A percentile compares a stretch with the other conserved stretches of the same genome.
Evolutionary conservation across 2,888 invertebrate genomes (phyloP).

Genomic region (Tetranychus truncatus): DNA sequence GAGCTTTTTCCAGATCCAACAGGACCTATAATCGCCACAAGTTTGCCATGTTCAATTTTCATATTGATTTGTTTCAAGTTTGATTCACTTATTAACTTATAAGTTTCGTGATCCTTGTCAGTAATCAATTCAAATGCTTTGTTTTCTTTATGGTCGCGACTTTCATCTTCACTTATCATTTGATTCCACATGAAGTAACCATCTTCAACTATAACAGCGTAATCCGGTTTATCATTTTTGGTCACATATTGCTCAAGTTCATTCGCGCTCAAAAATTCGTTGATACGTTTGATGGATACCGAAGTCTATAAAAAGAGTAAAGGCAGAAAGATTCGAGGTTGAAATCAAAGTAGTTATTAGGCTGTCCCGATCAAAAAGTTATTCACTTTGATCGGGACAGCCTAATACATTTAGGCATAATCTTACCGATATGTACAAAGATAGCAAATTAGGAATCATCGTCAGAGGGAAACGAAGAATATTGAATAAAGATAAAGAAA

Average conservation of each 20-base stretch:
- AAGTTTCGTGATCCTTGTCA: background rate
- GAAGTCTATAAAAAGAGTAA: slow-evolving; percentile 22
- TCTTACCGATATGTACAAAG: slow-evolving; percentile 23
- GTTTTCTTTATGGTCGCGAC: background rate
- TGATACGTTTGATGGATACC: slow-evolving; percentile 74
- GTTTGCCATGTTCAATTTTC: slow-evolving; percentile 30
- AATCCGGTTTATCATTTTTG: slow-evolving; percentile 31
- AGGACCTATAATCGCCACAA: slow-evolving; percentile 36
- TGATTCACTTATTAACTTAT: no score
- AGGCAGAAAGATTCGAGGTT: background rate
- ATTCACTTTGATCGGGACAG: no score
- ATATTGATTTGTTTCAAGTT: slow-evolving; percentile 30
- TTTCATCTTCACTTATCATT: background rate
- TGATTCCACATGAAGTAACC: slow-evolving; percentile 32
- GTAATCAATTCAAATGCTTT: background rate
- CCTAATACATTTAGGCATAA: no score
- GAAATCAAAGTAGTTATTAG: background rate
- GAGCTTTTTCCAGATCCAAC: slow-evolving; percentile 38
- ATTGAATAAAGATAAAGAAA: slow-evolving; percentile 67
- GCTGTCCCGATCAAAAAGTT: no score
- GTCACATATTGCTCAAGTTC: slow-evolving; percentile 59
- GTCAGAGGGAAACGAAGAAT: slow-evolving; percentile 67
- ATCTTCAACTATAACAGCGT: slow-evolving; percentile 48
- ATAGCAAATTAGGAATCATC: slow-evolving; percentile 26
- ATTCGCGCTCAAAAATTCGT: slow-evolving; percentile 76